A percentile compares a stretch with the other conserved stretches of the same genome.
Conservation (phyloP, 2,888 invertebrate genomes). For the Uropetala carovei region DNA sequence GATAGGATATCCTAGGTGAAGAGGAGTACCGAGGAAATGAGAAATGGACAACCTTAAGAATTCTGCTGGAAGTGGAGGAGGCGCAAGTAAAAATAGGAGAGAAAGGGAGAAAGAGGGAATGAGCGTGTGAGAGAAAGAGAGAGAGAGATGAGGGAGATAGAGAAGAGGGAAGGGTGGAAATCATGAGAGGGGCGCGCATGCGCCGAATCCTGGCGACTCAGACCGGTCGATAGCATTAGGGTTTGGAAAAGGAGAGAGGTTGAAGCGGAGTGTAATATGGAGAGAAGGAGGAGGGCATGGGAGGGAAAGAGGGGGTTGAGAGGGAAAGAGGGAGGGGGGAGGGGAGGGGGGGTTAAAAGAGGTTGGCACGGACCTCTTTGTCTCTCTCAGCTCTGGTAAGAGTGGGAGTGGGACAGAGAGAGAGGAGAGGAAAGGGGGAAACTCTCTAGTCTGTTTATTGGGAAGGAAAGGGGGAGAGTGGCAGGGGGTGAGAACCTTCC, state of each 20-base stretch:
- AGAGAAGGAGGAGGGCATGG: not conserved
- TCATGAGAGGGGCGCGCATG: slow-evolving; percentile 6
- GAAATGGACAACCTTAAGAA: not conserved
- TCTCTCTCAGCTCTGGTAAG: slow-evolving; percentile 42
- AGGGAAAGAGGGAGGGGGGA: not conserved
- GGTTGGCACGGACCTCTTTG: slow-evolving; percentile 59
- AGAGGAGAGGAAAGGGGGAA: slow-evolving; percentile 22
- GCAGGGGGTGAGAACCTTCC: not conserved
- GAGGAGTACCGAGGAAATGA: not conserved
- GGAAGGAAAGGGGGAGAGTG: slow-evolving; percentile 47
- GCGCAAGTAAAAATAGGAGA: not conserved
- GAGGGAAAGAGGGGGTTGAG: not conserved
- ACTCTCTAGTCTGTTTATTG: slow-evolving; percentile 54
- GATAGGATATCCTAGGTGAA: not conserved
- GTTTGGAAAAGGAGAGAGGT: not conserved
- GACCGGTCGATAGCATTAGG: slow-evolving; percentile 63
- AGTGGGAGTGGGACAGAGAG: slow-evolving; percentile 5
- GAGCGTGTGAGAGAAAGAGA: not conserved
- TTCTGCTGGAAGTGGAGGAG: not conserved
- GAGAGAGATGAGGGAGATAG: not conserved
- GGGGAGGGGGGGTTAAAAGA: slow-evolving; percentile 31
- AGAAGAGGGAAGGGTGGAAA: not conserved
- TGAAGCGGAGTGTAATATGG: not conserved
- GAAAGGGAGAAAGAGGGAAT: not conserved
- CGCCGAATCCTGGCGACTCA: slow-evolving; percentile 50